Base-by-base conservation (phyloP, 2,113 vertebrate species). In the Mobula hypostoma region DNA sequence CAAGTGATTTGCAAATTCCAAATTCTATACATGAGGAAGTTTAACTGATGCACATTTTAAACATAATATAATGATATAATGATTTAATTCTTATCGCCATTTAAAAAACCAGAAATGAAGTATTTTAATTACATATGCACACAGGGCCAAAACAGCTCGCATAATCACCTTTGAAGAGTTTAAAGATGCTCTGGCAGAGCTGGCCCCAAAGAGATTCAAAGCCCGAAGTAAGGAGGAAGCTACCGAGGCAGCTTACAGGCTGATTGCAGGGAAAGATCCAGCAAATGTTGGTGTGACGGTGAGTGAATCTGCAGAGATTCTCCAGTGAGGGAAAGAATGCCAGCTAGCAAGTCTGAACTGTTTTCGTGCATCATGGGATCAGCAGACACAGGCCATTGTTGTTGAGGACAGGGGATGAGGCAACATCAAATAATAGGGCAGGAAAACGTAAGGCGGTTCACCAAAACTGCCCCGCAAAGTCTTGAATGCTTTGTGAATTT, bases 111-210 rank as follows among this genome's bases (percentile, higher is more conserved):
- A 56, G 21, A 76, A 56, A 48, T 15, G 36, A 29, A 48, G 66
- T 29, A 74, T 56, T 93, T 48, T 93, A 29, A 48, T 58, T 80
- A 32, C 94, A 63, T 94, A 94, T 70, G 58, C 77, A 94, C 94
- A 74, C 95, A 99, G 98, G 95, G 97, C 96, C 68, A 99, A 99
- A 96, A 97, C 98, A 0, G 97, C 98, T 56, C 97, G 98, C 0
- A 97, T 98, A 95, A 98, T 99, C 95, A 98, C 97, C 94, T 99
- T 97, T 0, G 97, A 98, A 96, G 98, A 99, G 96, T 99, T 99
- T 95, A 97, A 97, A 95, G 98, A 96, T 94, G 98, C 98, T 0
- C 96, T 99, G 95, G 98, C 98, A 94, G 98, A 98, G 56, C 94
- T 99, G 95, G 98, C 98, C 0, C 95, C 96, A 1, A 99, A 99